phyloP scores from a whole-genome alignment of 92 coral and sea anemone genomes.

The Bergia puertoricense region DNA sequence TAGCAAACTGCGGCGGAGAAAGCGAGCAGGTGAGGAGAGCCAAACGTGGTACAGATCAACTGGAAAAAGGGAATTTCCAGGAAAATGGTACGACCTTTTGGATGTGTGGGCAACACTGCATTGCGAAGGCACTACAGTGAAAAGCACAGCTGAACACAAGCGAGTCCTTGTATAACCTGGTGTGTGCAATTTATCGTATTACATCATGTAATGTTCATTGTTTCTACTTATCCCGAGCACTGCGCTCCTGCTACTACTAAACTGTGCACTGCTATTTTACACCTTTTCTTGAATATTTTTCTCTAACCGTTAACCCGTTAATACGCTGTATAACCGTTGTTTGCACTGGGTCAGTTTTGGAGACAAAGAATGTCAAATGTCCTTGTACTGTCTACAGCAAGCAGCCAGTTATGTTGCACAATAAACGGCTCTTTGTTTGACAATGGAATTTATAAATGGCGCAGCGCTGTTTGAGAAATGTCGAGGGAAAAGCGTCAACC shows the following conservation, averaged over 20 bases:
- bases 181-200: slow-evolving; percentile 42
- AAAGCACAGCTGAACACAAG: neutral
- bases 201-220: slow-evolving; percentile 29
- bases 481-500: neutral
- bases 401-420: slow-evolving; percentile 29
- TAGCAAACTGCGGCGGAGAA: neutral
- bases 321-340: neutral
- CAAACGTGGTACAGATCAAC: no score
- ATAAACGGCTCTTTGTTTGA: slow-evolving; percentile 36
- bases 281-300: neutral
- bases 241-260: neutral
- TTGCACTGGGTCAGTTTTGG: neutral
- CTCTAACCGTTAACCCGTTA: neutral
- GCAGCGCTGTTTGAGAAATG: neutral
- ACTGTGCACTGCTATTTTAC: neutral
- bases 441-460: slow-evolving; percentile 21
- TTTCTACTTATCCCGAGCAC: neutral
- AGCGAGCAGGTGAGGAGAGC: neutral
- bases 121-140: neutral
- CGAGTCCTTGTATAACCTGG: slow-evolving; percentile 5
- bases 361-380: neutral
- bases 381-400: slow-evolving; percentile 24
- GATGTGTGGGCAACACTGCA: neutral
- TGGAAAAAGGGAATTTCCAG: neutral
- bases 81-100: neutral